Evolutionary conservation across 2,888 invertebrate species (phyloP).

Genomic region (Lithosia quadra): DNA sequence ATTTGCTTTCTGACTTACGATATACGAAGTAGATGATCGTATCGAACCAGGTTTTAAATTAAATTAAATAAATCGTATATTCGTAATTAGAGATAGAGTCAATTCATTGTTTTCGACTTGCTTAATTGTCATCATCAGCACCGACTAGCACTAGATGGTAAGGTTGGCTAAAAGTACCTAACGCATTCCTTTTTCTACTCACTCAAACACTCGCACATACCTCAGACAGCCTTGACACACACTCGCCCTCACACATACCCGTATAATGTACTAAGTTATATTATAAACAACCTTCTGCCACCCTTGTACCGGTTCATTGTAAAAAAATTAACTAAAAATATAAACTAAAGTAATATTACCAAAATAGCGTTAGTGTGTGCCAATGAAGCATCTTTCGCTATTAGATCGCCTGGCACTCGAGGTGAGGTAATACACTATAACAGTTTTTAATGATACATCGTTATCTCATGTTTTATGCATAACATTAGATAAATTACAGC

Average conservation of each 20-base stretch:
- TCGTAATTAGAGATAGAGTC: not conserved
- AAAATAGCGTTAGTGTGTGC: conserved; percentile 58
- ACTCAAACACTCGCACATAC: too few species aligned
- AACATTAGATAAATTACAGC: conserved; percentile 13
- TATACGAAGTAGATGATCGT: not conserved
- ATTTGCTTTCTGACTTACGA: conserved; percentile 20
- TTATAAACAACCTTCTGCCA: not conserved
- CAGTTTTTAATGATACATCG: conserved; percentile 48
- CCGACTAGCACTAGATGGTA: not conserved
- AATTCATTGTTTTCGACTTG: not conserved
- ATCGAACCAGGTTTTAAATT: not conserved
- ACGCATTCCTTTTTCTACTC: not conserved
- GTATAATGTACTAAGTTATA: not conserved
- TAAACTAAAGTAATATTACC: conserved; percentile 45
- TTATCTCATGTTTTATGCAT: conserved; percentile 34
- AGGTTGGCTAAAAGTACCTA: not conserved
- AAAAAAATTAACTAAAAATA: conserved; percentile 21
- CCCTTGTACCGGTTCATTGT: not conserved
- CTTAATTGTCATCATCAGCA: not conserved
- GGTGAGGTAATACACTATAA: conserved; percentile 57
- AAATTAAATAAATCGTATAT: not conserved
- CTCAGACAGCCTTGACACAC: too few species aligned
- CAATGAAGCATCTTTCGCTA: conserved; percentile 55
- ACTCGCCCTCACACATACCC: too few species aligned
- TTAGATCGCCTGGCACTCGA: conserved; percentile 48